Evolutionary conservation across 2,888 invertebrate genomes (phyloP), one percentile per base, ranked within the genome.

Genomic region (Tetranychus piercei): DNA sequence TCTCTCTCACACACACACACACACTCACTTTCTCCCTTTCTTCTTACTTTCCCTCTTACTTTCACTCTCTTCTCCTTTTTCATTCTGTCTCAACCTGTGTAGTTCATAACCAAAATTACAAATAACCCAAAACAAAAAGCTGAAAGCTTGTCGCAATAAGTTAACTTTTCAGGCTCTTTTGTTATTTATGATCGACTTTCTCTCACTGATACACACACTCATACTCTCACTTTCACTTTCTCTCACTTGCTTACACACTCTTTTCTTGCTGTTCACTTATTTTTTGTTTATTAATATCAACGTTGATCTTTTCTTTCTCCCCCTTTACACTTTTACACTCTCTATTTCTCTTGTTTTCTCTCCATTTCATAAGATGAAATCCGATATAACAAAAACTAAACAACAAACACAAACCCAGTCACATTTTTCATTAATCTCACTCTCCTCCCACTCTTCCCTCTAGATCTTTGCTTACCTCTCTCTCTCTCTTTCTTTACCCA

Each of bases 331-430:
- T 11, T 69, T 23, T 22, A 20, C 20, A 20, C 22, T 69, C 67
- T 67, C 71, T 71, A 6, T 71, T 23, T 71, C 34, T 23, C 71
- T 44, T 9, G 18, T 23, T 71, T 23, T 71, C 71, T 71, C 20
- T 69, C 69, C 69, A 20, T 69, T 18, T 69, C n/a, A 23, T 7
- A 23, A 20, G 22, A 23, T 23, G 69, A 69, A 18, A 23, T 69
- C 6, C 22, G 22, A 69, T 23, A 4, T 22, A 23, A 20, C 69
- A 69, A 69, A n/a, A 23, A 69, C 69, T 55, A 55, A 55, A 45
- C 45, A 45, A 45, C 45, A 45, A 45, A 55, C 55, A 55, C 15
- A 55, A 55, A 55, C 55, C 55, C 55, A 55, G 55, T 55, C 55
- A 55, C 55, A 55, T 55, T 55, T 55, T 55, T 55, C 55, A 55